Base-by-base conservation (phyloP, 2,888 invertebrate genomes). In the Peribatodes rhomboidaria region DNA sequence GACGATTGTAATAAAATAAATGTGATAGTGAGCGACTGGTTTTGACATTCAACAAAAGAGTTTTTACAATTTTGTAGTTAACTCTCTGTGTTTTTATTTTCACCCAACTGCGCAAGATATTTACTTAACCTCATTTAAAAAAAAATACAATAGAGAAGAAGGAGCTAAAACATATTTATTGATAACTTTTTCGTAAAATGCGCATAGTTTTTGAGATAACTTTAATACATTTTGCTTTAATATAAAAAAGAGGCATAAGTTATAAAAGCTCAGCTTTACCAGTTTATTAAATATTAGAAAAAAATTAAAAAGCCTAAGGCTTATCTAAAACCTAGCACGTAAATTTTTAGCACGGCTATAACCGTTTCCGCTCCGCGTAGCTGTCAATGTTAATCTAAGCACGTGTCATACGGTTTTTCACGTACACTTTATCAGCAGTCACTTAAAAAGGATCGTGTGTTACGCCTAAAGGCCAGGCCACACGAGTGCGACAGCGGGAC, bases 361-460 rank as follows among this genome's bases (percentile, higher is more conserved):
- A 63, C 57, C 57, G 52, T 55, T 58, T n/a, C 59, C 50, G 60
- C 58, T 33, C 46, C 49, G 18, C 57, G 50, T 55, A 59, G 42
- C 64, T 42, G 59, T 64, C 54, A 49, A 54, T 54, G 41, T 58
- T 39, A 52, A 62, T 58, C 27, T 65, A 60, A 59, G 37, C 18
- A 50, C 65, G 52, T 60, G 65, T 52, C 60, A 56, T 39, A 27
- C 52, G 50, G 0, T 57, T 50, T 56, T 57, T 53, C 44, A 31
- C 46, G 52, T 39, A 46, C 53, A 46, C 57, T 57, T 57, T 57
- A 57, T 57, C 57, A 63, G 46, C 22, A 31, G 44, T 53, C 57
- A 57, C 50, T 39, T 57, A 37, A 50, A 37, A 31, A 33, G 20
- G 55, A 7, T 49, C 22, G 61, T 14, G 54, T 41, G 50, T 61